Percentiles rank a stretch among this genome's conserved stretches.
Evolutionary conservation across 92 coral and sea anemone genomes (phyloP).

Genomic region (Parazoanthus darwini): DNA sequence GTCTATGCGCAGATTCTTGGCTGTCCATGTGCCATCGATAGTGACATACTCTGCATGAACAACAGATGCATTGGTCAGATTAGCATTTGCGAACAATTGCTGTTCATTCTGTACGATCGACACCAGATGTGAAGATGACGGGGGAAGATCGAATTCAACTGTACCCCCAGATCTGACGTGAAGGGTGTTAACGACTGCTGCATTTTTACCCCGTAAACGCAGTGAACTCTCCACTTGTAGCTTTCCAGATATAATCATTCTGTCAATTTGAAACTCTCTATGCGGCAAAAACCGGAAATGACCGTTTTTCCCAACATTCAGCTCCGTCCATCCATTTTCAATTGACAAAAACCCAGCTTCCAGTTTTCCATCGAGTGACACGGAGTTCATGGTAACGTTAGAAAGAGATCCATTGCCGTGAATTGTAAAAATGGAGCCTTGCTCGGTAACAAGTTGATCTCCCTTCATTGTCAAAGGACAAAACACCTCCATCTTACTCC

Average conservation of each 20-base stretch:
- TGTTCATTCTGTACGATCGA: conserved; percentile 10
- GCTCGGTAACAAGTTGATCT: conserved; percentile 31
- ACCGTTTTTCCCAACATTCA: conserved; percentile 46
- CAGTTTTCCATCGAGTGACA: conserved; percentile 44
- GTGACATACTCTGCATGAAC: conserved; percentile 49
- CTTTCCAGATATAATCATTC: conserved; percentile 54
- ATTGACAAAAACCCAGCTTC: conserved; percentile 31
- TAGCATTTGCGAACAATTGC: conserved; percentile 18
- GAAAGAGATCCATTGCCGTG: conserved; percentile 19
- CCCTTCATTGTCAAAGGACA: conserved; percentile 50
- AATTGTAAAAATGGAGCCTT: conserved; percentile 44
- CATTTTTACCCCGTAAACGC: conserved; percentile 53
- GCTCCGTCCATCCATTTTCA: conserved; percentile 47
- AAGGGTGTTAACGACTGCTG: conserved; percentile 32
- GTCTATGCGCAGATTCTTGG: conserved; percentile 47
- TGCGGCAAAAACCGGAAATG: conserved; percentile 44
- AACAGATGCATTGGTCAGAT: conserved; percentile 44
- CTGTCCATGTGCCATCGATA: conserved; percentile 50
- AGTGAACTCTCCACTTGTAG: conserved; percentile 49
- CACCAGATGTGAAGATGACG: conserved; percentile 11
- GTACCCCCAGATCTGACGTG: conserved; percentile 42
- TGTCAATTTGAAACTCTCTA: conserved; percentile 50
- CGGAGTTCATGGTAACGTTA: conserved; percentile 30
- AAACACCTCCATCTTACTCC: conserved; percentile 11
- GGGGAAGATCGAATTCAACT: conserved; percentile 33